Evolutionary conservation across 2,888 invertebrate genomes (phyloP).

Genomic region (Dendrolimus pini): DNA sequence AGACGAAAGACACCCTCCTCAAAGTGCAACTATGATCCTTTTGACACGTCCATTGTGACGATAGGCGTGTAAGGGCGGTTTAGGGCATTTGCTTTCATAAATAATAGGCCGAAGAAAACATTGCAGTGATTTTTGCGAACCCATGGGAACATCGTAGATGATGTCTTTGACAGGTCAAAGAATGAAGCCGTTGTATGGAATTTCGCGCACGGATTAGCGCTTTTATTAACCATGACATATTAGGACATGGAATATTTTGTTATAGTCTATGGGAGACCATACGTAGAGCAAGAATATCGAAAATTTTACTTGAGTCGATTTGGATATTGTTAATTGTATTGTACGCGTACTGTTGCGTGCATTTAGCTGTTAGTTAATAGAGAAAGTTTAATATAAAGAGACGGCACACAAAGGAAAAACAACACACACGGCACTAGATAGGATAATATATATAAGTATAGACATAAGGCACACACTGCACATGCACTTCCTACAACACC

Average conservation of each 20-base stretch:
- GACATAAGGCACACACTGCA: no score
- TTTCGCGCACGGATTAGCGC: constrained; percentile 43
- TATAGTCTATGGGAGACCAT: background rate
- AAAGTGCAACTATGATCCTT: constrained; percentile 45
- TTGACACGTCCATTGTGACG: constrained; percentile 49
- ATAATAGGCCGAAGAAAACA: constrained; percentile 62
- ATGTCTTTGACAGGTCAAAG: constrained; percentile 59
- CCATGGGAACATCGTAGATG: constrained; percentile 55
- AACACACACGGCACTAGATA: no score
- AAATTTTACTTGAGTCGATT: background rate
- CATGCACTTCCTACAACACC: no score
- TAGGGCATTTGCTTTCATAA: constrained; percentile 45
- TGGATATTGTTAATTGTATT: no score
- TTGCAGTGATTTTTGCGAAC: constrained; percentile 57
- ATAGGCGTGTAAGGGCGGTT: constrained; percentile 65
- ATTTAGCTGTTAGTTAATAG: no score
- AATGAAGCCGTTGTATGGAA: constrained; percentile 10
- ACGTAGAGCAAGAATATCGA: background rate
- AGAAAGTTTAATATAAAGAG: no score
- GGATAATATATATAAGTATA: no score
- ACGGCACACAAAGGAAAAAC: no score
- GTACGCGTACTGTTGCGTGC: no score
- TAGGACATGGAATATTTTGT: constrained; percentile 5
- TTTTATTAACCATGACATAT: constrained; percentile 19
- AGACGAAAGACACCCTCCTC: constrained; percentile 62